Conservation (phyloP, 2,113 vertebrate species). For the Aythya baeri region DNA sequence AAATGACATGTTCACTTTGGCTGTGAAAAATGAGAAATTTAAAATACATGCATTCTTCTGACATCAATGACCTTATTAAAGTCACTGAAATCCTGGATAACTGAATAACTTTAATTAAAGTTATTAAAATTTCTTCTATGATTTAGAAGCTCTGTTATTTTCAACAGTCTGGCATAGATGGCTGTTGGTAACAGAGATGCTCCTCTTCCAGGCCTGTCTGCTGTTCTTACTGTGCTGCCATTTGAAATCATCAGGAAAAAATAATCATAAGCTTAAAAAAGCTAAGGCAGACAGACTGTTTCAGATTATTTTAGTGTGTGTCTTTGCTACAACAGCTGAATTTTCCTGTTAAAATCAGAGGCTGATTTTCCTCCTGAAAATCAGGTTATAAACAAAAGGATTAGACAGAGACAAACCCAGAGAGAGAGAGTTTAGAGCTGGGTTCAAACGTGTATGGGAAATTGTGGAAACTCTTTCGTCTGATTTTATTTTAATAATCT, state of each 20-base stretch:
- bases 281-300: constrained; percentile 53
- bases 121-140: not conserved
- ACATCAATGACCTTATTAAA: not conserved
- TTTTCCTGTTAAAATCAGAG: constrained; percentile 46
- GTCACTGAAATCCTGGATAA: not conserved
- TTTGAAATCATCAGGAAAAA: constrained; percentile 40
- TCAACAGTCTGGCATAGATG: not conserved
- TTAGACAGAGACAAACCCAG: not conserved
- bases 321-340: not conserved
- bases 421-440: not conserved
- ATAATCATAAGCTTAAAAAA: constrained; percentile 57
- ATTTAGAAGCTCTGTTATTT: not conserved
- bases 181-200: not conserved
- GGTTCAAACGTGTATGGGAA: not conserved
- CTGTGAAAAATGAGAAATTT: not conserved
- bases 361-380: constrained; percentile 25
- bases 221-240: not conserved
- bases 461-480: not conserved
- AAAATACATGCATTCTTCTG: not conserved
- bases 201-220: constrained; percentile 11
- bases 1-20: not conserved
- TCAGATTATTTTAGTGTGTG: constrained; percentile 56
- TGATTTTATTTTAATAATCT: not conserved
- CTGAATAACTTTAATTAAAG: not conserved
- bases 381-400: constrained; percentile 50